Percentiles rank a stretch among this genome's conserved stretches.
Evolutionary conservation across 2,113 vertebrate genomes (phyloP).

Genomic region (Accipiter cooperii): DNA sequence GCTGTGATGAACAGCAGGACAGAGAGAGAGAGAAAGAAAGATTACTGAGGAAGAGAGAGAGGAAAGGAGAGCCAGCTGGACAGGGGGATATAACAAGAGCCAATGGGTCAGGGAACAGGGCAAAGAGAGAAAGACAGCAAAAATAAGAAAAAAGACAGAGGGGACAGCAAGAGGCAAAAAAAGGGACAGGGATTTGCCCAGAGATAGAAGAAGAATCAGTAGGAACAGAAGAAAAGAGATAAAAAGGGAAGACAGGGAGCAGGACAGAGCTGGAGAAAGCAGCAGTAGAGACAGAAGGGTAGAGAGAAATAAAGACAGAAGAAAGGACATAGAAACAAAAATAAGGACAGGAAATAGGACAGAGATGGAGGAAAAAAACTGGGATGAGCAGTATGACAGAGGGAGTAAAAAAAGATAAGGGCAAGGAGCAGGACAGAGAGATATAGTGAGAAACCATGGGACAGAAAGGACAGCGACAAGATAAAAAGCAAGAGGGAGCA

Average conservation of each 20-base stretch:
- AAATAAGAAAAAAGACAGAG: background rate
- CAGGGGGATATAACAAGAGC: background rate
- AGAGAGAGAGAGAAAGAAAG: background rate
- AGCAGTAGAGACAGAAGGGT: background rate
- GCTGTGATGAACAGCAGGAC: background rate
- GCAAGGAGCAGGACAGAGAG: background rate
- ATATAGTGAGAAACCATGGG: background rate
- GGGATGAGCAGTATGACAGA: background rate
- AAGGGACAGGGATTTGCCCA: background rate
- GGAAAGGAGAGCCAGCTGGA: background rate
- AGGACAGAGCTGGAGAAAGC: background rate
- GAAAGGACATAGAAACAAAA: background rate
- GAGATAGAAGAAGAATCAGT: background rate
- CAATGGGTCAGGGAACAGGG: background rate
- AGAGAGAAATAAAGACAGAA: background rate
- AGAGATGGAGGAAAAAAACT: background rate
- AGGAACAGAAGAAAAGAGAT: background rate
- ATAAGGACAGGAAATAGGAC: background rate
- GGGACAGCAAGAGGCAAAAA: background rate
- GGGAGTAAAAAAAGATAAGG: background rate
- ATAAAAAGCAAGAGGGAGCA: background rate
- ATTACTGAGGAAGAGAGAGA: background rate
- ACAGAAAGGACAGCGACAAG: background rate
- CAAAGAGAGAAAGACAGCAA: background rate
- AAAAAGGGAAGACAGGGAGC: background rate